Conservation (phyloP, 1,140 invertebrate genomes). For the Colletes latitarsis region DNA sequence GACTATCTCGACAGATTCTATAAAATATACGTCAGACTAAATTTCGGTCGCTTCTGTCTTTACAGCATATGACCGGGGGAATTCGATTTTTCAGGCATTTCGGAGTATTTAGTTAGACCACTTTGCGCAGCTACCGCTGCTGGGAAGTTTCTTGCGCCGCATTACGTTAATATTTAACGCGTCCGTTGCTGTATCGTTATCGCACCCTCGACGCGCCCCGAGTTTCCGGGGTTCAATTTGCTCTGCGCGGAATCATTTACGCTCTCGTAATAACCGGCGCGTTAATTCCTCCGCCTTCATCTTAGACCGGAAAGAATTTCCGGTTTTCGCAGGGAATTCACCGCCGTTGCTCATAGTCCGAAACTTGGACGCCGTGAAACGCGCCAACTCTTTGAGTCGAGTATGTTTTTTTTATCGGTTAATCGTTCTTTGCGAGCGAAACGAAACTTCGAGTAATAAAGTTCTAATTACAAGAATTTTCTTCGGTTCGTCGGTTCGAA, state of each 20-base stretch:
- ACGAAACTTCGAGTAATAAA: no score
- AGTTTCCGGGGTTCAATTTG: neutral
- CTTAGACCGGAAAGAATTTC: neutral
- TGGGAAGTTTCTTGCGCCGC: neutral
- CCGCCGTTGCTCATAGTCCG: neutral
- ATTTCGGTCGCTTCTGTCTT: no score
- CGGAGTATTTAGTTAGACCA: no score
- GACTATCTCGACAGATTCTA: no score
- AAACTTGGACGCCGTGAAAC: neutral
- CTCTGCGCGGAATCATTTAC: constrained; percentile 8
- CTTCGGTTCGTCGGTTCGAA: no score
- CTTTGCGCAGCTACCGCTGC: neutral
- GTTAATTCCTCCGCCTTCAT: neutral
- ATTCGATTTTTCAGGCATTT: no score
- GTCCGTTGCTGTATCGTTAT: neutral
- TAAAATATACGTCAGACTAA: no score
- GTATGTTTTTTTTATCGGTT: no score
- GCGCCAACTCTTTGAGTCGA: no score
- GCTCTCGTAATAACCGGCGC: neutral
- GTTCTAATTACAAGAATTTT: no score
- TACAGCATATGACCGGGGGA: no score
- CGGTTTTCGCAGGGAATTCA: neutral
- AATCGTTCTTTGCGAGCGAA: no score
- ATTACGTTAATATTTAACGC: constrained; percentile 17
- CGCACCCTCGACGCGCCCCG: neutral